phyloP scores from a whole-genome alignment of 2,113 vertebrate species.

The Lagenorhynchus albirostris region DNA sequence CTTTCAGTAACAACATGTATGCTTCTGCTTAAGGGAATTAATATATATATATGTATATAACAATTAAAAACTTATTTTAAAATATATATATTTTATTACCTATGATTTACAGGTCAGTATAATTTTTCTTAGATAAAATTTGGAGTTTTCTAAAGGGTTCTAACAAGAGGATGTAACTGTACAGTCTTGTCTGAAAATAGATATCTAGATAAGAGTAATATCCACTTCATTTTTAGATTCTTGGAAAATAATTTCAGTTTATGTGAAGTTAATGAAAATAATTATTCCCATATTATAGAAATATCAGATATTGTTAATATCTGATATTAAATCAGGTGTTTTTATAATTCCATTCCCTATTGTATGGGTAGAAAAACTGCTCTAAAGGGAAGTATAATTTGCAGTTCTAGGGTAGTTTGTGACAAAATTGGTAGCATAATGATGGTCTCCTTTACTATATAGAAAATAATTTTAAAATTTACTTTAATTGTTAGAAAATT shows the following conservation, averaged over 20 bases:
- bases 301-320: not conserved
- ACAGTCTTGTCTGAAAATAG: not conserved
- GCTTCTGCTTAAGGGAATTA: not conserved
- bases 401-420: not conserved
- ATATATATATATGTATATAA: not conserved
- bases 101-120: not conserved
- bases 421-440: not conserved
- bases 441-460: not conserved
- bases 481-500: slow-evolving; percentile 13
- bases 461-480: slow-evolving; percentile 6
- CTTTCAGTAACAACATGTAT: not conserved
- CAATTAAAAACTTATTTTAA: not conserved
- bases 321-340: not conserved
- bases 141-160: slow-evolving; percentile 1
- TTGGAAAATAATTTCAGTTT: slow-evolving; percentile 18
- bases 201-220: not conserved
- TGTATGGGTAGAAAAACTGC: not conserved
- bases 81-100: not conserved
- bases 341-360: not conserved
- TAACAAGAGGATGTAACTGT: slow-evolving; percentile 25
- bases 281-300: not conserved
- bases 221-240: not conserved
- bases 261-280: not conserved
- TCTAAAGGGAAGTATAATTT: not conserved
- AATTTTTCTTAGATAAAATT: slow-evolving; percentile 33